Evolutionary conservation across 2,113 vertebrate species (phyloP).

Genomic region (Stegostoma tigrinum): DNA sequence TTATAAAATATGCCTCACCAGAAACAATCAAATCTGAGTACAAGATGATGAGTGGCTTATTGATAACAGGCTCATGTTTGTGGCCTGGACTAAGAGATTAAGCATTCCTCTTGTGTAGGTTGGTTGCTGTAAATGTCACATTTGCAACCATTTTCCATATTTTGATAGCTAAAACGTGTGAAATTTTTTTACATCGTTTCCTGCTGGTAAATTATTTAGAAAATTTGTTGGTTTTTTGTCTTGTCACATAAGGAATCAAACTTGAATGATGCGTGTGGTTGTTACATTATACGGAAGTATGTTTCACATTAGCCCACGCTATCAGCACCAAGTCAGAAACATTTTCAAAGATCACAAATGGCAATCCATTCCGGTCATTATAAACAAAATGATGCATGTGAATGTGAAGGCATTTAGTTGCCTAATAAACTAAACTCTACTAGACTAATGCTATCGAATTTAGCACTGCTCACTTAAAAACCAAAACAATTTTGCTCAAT

Average conservation of each 20-base stretch:
- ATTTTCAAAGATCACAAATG: constrained; percentile 4
- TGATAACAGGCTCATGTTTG: not conserved
- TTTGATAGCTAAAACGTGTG: constrained; percentile 42
- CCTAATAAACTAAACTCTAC: not conserved
- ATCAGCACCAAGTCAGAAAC: constrained; percentile 37
- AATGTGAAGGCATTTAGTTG: constrained; percentile 35
- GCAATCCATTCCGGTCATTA: not conserved
- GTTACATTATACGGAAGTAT: constrained; percentile 40
- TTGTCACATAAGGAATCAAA: constrained; percentile 41
- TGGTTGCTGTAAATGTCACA: not conserved
- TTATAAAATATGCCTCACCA: not conserved
- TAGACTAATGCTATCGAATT: not conserved
- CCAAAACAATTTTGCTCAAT: not conserved
- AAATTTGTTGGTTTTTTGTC: constrained; percentile 39
- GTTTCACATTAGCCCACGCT: constrained; percentile 7
- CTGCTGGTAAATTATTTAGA: constrained; percentile 42
- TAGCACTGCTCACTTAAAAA: not conserved
- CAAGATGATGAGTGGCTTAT: not conserved
- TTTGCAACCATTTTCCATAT: not conserved
- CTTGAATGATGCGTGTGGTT: constrained; percentile 37
- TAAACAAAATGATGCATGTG: constrained; percentile 26
- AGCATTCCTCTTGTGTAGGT: not conserved
- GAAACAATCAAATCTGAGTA: not conserved
- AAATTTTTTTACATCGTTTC: constrained; percentile 39
- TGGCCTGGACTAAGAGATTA: not conserved